A percentile compares a stretch with the other conserved stretches of the same genome.
Evolutionary conservation across 2,797 vertebrate genomes (phyloP).

Genomic region (Dendrocincla tyrannina): DNA sequence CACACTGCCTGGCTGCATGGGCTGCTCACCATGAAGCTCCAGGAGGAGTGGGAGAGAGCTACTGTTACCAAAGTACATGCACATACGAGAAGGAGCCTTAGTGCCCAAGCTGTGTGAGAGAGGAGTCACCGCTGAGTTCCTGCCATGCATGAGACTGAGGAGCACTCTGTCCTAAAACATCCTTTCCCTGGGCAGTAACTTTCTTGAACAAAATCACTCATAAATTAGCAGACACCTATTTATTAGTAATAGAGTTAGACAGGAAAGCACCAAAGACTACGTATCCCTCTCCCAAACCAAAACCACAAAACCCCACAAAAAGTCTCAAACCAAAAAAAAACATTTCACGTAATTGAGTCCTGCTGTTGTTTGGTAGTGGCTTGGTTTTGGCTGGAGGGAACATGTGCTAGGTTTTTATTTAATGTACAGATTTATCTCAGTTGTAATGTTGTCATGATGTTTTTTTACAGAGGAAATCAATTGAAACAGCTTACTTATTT

Average conservation of each 20-base stretch:
- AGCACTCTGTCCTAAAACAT: background rate
- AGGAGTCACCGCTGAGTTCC: background rate
- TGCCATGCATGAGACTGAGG: accelerated
- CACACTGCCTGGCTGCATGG: background rate
- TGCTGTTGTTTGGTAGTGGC: background rate
- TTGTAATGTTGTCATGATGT: background rate
- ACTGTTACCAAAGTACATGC: accelerated
- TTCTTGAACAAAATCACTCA: background rate
- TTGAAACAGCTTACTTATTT: background rate
- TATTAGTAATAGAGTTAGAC: background rate
- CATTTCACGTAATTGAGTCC: background rate
- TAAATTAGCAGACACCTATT: background rate
- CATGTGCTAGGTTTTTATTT: background rate
- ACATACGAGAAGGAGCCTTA: accelerated
- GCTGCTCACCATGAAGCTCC: accelerated
- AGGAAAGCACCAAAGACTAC: background rate
- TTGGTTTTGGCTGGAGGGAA: background rate
- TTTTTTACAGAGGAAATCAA: conserved; percentile 14
- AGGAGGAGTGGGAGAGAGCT: background rate
- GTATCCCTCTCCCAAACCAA: background rate
- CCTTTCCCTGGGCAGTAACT: background rate
- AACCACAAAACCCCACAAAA: no score
- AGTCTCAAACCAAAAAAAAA: background rate
- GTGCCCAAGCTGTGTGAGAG: background rate
- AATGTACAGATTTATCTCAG: background rate